Base-by-base conservation (phyloP, 30 jellyfish, hydroid and myxozoan species). In the Hydra vulgaris region DNA sequence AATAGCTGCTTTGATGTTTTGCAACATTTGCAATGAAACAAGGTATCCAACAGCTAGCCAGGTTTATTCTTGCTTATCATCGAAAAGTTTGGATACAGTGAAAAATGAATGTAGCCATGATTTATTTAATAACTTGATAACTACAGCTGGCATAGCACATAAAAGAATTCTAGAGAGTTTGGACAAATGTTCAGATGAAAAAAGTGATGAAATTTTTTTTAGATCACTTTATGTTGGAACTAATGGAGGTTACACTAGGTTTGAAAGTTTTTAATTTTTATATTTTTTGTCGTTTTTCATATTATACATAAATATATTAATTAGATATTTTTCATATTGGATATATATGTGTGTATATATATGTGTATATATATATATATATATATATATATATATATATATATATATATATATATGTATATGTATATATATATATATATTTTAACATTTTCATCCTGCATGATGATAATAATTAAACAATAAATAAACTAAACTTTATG, bases 201-300 rank as follows among this genome's bases (percentile, higher is more conserved):
- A 53, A 15, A 23, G 21, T 21, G 27, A 8, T 19, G 81, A 73
- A 15, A 78, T 17, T 23, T 8, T 1, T 23, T 17, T 78, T 23
- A 21, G 21, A n/a, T 23, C 79, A 15, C 27, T 61, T 23, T 78
- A 53, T 52, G 79, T 78, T 18, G 80, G 52, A 78, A 78, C 85
- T n/a, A 53, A 0, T 61, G 79, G 85, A 18, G 85, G 85, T n/a
- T 75, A 23, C 66, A 25, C 83, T 1, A 75, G 66, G 75, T 75
- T 8, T 75, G n/a, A 25, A 26, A 7, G 12, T 12, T 3, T 12
- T 40, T 40, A 40, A 40, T 40, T 40, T 40, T 40, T 40, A 3
- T 3, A 3, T 12, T 40, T 40, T 40, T 40, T 40, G 61, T 40
- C 61, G 5, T 40, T n/a, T n/a, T n/a, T n/a, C n/a, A n/a, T n/a